These are phyloP conservation scores for Aleiodes sp. DNA, from an alignment of 1,140 invertebrate genomes.

Conservation along the genomic window DNA sequence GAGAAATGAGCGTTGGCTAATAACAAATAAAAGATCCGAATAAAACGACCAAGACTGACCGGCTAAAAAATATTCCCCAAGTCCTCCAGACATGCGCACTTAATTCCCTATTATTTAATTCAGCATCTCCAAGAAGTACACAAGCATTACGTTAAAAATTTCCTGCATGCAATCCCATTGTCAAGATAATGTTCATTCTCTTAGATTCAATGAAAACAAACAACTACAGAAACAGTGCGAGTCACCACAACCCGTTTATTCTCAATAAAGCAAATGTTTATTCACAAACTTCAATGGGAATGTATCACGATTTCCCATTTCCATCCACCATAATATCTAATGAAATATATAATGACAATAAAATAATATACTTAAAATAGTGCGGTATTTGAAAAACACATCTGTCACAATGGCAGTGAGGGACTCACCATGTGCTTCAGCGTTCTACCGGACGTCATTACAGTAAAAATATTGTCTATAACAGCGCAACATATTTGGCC, in stretches of 20 bases:
- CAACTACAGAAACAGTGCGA: no score
- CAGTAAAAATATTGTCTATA: constrained; percentile 52
- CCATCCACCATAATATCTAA: background rate
- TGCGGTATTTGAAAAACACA: constrained; percentile 38
- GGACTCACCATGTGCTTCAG: constrained; percentile 50
- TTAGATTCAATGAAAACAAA: no score
- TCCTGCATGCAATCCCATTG: no score
- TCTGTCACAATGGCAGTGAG: constrained; percentile 50
- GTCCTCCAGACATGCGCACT: no score
- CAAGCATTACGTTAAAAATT: no score
- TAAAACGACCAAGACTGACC: no score
- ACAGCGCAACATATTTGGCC: constrained; percentile 29
- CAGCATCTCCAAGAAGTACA: no score
- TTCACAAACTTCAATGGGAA: background rate
- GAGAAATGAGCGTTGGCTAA: no score
- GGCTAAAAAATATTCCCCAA: no score
- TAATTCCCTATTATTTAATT: no score
- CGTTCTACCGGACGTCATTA: constrained; percentile 53
- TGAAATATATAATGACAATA: background rate
- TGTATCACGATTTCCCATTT: background rate
- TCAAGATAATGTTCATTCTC: no score
- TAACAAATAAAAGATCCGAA: no score
- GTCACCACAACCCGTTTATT: background rate
- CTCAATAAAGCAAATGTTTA: background rate
- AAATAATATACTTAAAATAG: constrained; percentile 33